These are phyloP conservation scores for Cardiocondyla obscurior DNA, from an alignment of 1,140 invertebrate genomes.

Conservation along the genomic window DNA sequence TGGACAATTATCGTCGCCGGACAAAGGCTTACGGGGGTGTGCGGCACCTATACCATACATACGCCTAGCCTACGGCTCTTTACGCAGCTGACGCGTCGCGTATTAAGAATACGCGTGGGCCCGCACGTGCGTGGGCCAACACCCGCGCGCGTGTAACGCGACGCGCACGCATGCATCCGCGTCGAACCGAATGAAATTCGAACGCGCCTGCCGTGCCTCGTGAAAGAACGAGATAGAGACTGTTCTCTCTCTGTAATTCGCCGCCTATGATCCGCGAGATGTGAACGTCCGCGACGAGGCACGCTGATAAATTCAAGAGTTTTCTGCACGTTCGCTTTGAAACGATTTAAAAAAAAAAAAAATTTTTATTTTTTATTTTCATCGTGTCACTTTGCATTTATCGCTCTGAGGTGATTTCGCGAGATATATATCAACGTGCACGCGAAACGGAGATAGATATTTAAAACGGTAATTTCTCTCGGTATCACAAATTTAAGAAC, in stretches of 20 bases:
- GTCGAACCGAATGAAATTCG: conserved; percentile 33
- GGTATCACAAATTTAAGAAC: neutral
- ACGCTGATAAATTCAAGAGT: neutral
- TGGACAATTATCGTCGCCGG: conserved; percentile 74
- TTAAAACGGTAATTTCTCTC: neutral
- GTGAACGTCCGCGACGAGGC: neutral
- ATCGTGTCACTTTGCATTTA: neutral
- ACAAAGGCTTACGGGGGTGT: conserved; percentile 76
- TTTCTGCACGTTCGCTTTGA: neutral
- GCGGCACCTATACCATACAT: conserved; percentile 42
- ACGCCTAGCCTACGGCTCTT: conserved; percentile 66
- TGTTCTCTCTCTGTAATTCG: neutral
- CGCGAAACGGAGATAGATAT: neutral
- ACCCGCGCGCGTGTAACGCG: conserved; percentile 46
- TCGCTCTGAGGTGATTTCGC: neutral
- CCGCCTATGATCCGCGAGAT: neutral
- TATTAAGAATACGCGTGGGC: conserved; percentile 74
- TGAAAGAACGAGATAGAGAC: neutral
- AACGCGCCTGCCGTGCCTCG: conserved; percentile 13
- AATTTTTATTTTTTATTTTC: no score
- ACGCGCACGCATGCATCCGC: conserved; percentile 49
- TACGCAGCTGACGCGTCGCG: conserved; percentile 76
- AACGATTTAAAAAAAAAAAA: no score
- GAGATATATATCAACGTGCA: neutral
- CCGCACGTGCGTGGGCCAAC: conserved; percentile 71